These are phyloP conservation scores for Malurus splendens DNA, from an alignment of 2,797 vertebrate genomes.

Conservation along the genomic window DNA sequence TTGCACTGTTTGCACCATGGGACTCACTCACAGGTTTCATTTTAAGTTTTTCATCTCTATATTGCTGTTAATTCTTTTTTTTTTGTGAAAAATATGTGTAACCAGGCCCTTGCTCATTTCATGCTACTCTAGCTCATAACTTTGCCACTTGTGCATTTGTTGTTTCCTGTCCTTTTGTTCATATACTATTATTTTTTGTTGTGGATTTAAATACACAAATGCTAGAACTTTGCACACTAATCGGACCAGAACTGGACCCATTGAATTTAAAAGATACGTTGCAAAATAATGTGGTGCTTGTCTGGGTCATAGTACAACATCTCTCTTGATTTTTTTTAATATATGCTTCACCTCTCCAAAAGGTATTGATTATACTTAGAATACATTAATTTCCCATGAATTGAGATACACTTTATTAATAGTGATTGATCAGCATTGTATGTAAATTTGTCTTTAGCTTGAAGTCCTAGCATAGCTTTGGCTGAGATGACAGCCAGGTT, in stretches of 20 bases:
- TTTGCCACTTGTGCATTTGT: background rate
- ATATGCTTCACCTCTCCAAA: background rate
- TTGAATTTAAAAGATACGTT: background rate
- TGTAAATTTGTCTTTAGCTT: background rate
- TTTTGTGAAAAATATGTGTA: background rate
- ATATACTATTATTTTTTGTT: background rate
- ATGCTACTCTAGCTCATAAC: background rate
- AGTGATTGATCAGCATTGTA: background rate
- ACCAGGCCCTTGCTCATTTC: background rate
- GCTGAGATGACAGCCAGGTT: background rate
- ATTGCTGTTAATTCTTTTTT: background rate
- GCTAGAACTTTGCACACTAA: background rate
- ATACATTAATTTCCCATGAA: background rate
- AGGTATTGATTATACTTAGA: background rate
- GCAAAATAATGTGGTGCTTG: background rate
- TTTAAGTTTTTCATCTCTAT: slow-evolving; percentile 8
- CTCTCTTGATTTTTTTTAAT: background rate
- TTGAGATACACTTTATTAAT: background rate
- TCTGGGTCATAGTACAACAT: background rate
- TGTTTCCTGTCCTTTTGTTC: background rate
- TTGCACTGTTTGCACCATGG: slow-evolving; percentile 82
- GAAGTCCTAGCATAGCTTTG: background rate
- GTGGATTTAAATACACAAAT: background rate
- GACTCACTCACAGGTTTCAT: slow-evolving; percentile 74
- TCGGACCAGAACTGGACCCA: background rate